phyloP scores from a whole-genome alignment of 2,113 vertebrate genomes.

The Indicator indicator region DNA sequence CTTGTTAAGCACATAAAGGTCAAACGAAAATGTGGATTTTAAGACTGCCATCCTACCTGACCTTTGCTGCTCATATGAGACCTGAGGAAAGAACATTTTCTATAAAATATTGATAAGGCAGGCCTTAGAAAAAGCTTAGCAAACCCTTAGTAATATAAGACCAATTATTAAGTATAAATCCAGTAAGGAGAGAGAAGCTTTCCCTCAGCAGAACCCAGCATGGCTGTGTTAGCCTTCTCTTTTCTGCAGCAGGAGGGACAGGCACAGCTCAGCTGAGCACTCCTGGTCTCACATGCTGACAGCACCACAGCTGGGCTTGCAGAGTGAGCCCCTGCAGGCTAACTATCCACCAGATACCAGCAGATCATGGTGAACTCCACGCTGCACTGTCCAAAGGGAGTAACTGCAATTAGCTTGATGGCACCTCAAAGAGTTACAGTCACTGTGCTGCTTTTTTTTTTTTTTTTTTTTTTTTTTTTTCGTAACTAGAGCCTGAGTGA shows the following conservation, averaged over 20 bases:
- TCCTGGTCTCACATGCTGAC: rapidly evolving
- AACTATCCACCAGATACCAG: not conserved
- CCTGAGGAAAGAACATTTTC: conserved; percentile 2
- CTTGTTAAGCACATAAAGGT: conserved; percentile 26
- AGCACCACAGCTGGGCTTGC: not conserved
- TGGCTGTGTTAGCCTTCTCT: not conserved
- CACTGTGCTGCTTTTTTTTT: not conserved
- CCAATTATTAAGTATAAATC: not conserved
- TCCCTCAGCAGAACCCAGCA: not conserved
- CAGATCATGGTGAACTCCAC: not conserved
- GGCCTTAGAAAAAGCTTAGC: not conserved
- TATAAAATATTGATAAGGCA: not conserved
- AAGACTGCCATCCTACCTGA: not conserved
- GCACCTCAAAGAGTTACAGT: not conserved
- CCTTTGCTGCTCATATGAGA: not conserved
- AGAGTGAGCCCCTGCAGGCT: not conserved
- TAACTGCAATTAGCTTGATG: not conserved
- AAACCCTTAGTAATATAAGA: not conserved
- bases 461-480: not conserved
- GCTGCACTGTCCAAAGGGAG: not conserved
- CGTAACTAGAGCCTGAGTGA: not conserved
- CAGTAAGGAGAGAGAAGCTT: not conserved
- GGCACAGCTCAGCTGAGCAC: not conserved
- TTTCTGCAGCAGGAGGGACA: not conserved
- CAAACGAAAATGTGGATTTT: conserved; percentile 17